Percentiles rank a stretch among this genome's conserved stretches.
phyloP scores from a whole-genome alignment of 2,797 vertebrate species.

The Emys orbicularis region DNA sequence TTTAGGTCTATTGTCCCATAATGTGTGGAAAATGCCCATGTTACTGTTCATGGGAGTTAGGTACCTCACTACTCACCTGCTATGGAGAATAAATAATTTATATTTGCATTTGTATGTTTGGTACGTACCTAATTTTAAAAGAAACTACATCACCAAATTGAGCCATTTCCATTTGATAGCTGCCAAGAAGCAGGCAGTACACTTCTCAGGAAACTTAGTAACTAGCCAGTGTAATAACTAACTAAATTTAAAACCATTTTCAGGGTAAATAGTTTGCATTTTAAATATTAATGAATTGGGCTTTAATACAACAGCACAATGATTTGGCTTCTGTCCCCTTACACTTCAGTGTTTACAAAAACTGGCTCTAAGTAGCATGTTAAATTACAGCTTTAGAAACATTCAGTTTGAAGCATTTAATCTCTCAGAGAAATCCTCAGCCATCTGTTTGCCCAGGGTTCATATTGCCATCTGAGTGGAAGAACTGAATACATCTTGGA shows the following conservation, averaged over 20 bases:
- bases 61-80: not conserved
- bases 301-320: not conserved
- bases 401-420: constrained; percentile 8
- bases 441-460: constrained; percentile 52
- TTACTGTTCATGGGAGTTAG: not conserved
- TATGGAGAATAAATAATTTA: not conserved
- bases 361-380: constrained; percentile 4
- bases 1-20: not conserved
- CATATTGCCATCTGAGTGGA: not conserved
- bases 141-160: not conserved
- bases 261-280: not conserved
- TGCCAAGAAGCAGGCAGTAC: not conserved
- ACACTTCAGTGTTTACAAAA: not conserved
- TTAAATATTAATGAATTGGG: not conserved
- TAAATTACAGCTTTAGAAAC: constrained; percentile 29
- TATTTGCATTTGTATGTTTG: not conserved
- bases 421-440: constrained; percentile 48
- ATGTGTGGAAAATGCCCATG: not conserved
- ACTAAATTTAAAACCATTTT: not conserved
- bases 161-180: not conserved
- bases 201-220: not conserved
- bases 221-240: not conserved
- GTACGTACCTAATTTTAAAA: not conserved
- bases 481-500: constrained; percentile 12
- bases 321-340: not conserved